Evolutionary conservation across 2,797 vertebrate genomes (phyloP), one percentile per base, ranked within the genome.

Genomic region (Hydrophis major): DNA sequence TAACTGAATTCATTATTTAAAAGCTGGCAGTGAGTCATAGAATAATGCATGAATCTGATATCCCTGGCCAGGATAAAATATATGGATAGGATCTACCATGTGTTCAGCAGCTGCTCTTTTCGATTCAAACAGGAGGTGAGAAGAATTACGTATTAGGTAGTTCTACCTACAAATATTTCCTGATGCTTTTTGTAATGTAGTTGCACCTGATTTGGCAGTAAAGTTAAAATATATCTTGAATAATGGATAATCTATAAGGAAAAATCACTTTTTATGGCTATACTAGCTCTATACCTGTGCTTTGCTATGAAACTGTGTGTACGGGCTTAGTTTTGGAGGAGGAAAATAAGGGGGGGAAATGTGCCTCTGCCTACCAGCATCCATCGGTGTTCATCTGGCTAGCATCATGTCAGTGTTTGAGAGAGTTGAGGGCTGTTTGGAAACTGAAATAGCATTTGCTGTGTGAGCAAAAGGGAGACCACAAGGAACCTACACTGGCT

Each of bases 1-100:
- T 53, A 53, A 53, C 18, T 91, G 11, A 88, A 88, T 92, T n/a
- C 3, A 11, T 88, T 32, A 74, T 92, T 88, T 92, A 59, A 57
- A 92, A 88, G 32, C 91, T 59, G 37, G 37, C 25, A 4, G 32
- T 87, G 50, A 88, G 42, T 69, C 37, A 61, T 6, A 87, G 83
- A 61, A 86, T 50, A 32, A 91, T 91, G 90, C n/a, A 86, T 61
- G 32, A 59, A 88, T 92, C 25, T 92, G 61, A 92, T 88, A 92
- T 47, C 88, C 53, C 57, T 63, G 12, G 11, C 57, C 86, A 91
- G 78, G 42, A 91, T 61, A 61, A 14, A 13, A 91, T 53, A 83
- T 88, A 53, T 32, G 74, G 61, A 92, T 92, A 88, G 8, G 86
- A 25, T 32, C 50, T 92, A 74, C 86, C 91, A 92, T 92, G 32